These are phyloP conservation scores for Icerya purchasi DNA, from an alignment of 2,888 invertebrate species.

Conservation along the genomic window DNA sequence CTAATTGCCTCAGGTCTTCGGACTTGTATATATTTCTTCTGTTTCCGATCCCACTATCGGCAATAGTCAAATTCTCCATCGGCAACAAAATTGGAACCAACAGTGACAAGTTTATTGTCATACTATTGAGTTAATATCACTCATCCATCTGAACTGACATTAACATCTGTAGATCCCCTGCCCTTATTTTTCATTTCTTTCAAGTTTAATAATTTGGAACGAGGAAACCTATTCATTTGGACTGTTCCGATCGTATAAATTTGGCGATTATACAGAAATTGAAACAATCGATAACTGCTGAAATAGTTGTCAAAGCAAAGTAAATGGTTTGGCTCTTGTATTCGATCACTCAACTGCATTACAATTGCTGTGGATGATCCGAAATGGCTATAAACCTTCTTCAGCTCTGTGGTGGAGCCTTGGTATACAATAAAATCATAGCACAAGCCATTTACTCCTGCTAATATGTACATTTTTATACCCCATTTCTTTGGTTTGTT, in stretches of 20 bases:
- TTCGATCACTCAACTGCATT: slow-evolving; percentile 1
- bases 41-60: slow-evolving; percentile 9
- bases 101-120: not conserved
- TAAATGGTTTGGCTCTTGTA: not conserved
- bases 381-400: no score
- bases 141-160: not conserved
- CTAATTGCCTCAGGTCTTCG: slow-evolving; percentile 8
- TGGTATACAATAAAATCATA: slow-evolving; percentile 22
- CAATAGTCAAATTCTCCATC: slow-evolving; percentile 4
- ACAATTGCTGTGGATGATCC: not conserved
- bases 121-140: not conserved
- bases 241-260: not conserved
- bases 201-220: not conserved
- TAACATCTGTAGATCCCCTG: not conserved
- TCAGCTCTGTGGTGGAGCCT: slow-evolving; percentile 18
- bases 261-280: not conserved
- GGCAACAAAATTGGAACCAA: slow-evolving; percentile 4
- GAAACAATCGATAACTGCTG: not conserved
- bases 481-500: not conserved
- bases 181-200: not conserved
- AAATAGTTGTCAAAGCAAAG: not conserved
- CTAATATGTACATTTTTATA: slow-evolving; percentile 8
- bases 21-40: slow-evolving; percentile 7
- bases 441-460: slow-evolving; percentile 18
- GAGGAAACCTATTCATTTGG: not conserved